Percentiles rank a stretch among this genome's conserved stretches.
These are phyloP conservation scores for Syrrhaptes paradoxus DNA, from an alignment of 2,113 vertebrate species.

Conservation along the genomic window DNA sequence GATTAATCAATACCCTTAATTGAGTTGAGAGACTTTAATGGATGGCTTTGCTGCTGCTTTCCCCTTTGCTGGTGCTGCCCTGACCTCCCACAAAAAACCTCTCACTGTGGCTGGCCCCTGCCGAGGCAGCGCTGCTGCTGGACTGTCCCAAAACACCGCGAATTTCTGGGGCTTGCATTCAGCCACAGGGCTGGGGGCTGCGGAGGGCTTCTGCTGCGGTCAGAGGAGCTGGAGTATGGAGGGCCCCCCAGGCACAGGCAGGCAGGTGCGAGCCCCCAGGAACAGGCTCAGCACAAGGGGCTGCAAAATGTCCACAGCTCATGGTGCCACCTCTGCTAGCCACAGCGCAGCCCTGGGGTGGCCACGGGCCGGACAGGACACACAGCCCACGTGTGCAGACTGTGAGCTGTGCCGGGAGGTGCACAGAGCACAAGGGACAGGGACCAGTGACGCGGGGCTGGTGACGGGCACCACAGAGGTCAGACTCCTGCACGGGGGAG, in stretches of 20 bases:
- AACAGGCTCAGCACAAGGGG: no score
- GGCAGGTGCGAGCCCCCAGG: background rate
- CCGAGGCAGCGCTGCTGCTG: rapidly evolving
- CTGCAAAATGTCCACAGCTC: background rate
- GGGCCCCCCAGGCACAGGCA: rapidly evolving
- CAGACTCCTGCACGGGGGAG: rapidly evolving
- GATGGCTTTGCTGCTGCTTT: background rate
- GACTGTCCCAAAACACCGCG: background rate
- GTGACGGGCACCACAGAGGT: background rate
- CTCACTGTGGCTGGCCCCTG: background rate
- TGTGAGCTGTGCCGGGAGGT: background rate
- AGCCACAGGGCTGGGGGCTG: background rate
- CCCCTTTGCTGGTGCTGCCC: background rate
- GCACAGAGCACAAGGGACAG: rapidly evolving
- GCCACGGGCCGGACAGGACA: background rate
- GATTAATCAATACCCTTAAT: constrained; percentile 75
- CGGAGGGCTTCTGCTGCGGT: background rate
- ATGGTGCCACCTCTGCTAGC: background rate
- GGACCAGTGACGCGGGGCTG: rapidly evolving
- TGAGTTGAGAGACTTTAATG: constrained; percentile 52
- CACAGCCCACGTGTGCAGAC: background rate
- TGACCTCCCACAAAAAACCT: background rate
- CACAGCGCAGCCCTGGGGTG: background rate
- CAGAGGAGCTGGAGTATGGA: rapidly evolving
- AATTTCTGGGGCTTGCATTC: background rate